Base-by-base conservation (phyloP, 2,797 vertebrate species). In the Cyclopterus lumpus region DNA sequence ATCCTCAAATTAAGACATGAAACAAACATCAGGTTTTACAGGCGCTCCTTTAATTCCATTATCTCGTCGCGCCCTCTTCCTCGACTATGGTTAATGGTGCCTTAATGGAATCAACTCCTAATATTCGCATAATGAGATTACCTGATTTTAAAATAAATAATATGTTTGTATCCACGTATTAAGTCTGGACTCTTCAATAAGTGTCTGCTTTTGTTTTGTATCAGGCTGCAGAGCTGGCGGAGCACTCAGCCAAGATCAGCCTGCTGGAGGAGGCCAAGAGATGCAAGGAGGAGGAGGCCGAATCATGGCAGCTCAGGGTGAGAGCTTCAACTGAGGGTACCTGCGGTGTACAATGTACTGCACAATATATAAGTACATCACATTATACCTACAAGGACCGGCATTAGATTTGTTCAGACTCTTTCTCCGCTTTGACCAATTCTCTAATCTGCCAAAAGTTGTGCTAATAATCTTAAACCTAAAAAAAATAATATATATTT, bases 301-400 rank as follows among this genome's bases (percentile, higher is more conserved):
- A 94, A 71, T 85, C 95, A 79, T 99, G 97, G 97, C 96, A 98
- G 82, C 91, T 95, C 82, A 94, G 90, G 93, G 97, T 99, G 86
- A 95, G 96, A 72, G 59, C 32, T 75, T 54, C 1, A 67, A 46
- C 44, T n/a, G 34, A 44, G 14, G 20, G n/a, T 10, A 61, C 28
- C 36, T 28, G 18, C n/a, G 49, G 28, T 20, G 16, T 26, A 1
- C 34, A 11, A 1, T 12, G 14, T 6, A 40, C 34, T 28, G 20
- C 49, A 10, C 18, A 30, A 15, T 5, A 34, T n/a, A 71, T n/a
- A 15, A 18, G 20, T 8, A 22, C 18, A 69, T n/a, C 9, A 15
- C 16, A 24, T 30, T 20, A 32, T 12, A n/a, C 6, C 18, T 11
- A 18, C 60, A 60, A 36, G 20, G 30, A 6, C 20, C 8, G 18